Conservation (phyloP, 2,797 vertebrate species). For the Sternarchorhynchus goeldii region DNA sequence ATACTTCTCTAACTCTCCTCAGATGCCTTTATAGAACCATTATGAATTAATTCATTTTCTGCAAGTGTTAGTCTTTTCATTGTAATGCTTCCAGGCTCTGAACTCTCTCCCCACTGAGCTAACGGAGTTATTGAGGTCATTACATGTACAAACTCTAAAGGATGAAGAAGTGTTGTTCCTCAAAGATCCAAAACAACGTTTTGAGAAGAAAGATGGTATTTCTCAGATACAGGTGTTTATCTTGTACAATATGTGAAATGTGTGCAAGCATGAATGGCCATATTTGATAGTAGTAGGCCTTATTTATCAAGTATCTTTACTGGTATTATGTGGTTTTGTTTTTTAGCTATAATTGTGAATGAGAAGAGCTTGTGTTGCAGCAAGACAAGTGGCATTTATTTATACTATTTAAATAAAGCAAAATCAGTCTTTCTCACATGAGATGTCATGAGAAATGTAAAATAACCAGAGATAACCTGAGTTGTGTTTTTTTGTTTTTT, state of each 20-base stretch:
- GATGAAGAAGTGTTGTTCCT: slow-evolving; percentile 92
- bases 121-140: slow-evolving; percentile 84
- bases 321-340: slow-evolving; percentile 14
- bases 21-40: too few relatives aligned
- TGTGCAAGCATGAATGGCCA: slow-evolving; percentile 15
- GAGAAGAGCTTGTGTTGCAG: slow-evolving; percentile 40
- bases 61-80: background rate
- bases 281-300: slow-evolving; percentile 44
- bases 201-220: slow-evolving; percentile 63
- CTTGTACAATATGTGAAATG: background rate
- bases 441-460: slow-evolving; percentile 20
- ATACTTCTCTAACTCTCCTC: background rate
- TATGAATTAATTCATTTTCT: too few relatives aligned
- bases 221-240: slow-evolving; percentile 47
- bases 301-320: slow-evolving; percentile 49
- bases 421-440: too few relatives aligned
- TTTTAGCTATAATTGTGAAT: slow-evolving; percentile 41
- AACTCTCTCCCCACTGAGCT: slow-evolving; percentile 82
- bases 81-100: slow-evolving; percentile 63
- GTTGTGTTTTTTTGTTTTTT: background rate
- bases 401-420: slow-evolving; percentile 16
- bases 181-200: slow-evolving; percentile 80
- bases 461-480: background rate
- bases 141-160: slow-evolving; percentile 85
- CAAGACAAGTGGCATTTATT: slow-evolving; percentile 38